Base-by-base conservation (phyloP, 2,113 vertebrate genomes). In the Neolamprologus cancellatus region DNA sequence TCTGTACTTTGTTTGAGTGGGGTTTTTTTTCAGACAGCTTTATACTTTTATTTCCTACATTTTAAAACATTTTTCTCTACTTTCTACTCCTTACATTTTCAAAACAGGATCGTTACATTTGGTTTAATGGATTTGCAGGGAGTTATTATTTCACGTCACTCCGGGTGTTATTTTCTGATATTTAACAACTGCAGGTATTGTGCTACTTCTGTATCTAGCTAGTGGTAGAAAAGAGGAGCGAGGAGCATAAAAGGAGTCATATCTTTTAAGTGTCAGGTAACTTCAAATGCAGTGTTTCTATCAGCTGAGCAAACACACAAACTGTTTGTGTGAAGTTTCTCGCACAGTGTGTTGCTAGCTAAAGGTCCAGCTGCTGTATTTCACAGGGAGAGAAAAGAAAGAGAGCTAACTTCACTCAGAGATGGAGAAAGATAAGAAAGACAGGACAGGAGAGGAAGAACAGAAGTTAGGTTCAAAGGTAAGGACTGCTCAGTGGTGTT, bases 11-110 rank as follows among this genome's bases (percentile, higher is more conserved):
- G 30, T 34, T 61, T 64, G 2, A 34, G 30, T n/a, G 54, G 0
- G 0, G 0, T 59, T 18, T 18, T 32, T 61, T 34, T 61, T 3
- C 5, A 1, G 17, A 34, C 59, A 34, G 59, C 17, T 64, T 57
- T 57, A 30, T 57, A 57, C 4, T 9, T 64, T 64, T 34, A 64
- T 34, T 64, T 64, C 59, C 59, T 34, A 34, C 30, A 64, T 34
- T 61, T 32, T 32, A 2, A 61, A 61, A 61, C 28, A 61, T 11
- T 18, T 18, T 61, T 61, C 59, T 34, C 30, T 64, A n/a, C 57
- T 61, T 61, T 61, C 30, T 61, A 12, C 59, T 34, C 17, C 30
- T 64, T 64, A 64, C 1, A n/a, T 64, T n/a, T 61, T 34, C 30
- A 12, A 64, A 64, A 64, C 30, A 64, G 30, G 30, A 18, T 61